Evolutionary conservation across 2,888 invertebrate species (phyloP).

Genomic region (Caenorhabditis plicata): DNA sequence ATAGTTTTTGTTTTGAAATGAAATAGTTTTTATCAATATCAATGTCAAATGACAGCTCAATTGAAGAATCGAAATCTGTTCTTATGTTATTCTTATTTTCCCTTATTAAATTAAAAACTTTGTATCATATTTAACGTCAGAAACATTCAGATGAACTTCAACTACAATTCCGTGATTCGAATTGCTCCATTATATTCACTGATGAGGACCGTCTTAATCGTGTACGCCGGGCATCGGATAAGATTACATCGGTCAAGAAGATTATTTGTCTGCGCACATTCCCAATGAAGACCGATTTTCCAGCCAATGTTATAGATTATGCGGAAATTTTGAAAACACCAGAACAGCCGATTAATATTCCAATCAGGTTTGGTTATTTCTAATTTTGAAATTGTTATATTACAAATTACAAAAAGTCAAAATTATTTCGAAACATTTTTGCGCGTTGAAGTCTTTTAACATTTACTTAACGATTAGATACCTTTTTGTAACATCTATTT

Average conservation of each 20-base stretch:
- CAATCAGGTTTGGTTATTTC: conserved; percentile 8
- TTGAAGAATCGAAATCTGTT: too few species aligned
- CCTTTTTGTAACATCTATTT: too few species aligned
- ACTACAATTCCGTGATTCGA: conserved; percentile 41
- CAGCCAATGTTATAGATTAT: conserved; percentile 26
- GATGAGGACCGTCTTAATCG: conserved; percentile 35
- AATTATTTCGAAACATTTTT: too few species aligned
- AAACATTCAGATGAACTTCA: conserved; percentile 45
- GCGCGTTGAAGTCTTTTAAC: too few species aligned
- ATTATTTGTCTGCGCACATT: conserved; percentile 32
- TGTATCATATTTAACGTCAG: too few species aligned
- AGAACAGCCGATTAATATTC: conserved; percentile 15
- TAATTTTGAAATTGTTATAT: neutral
- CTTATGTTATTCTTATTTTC: too few species aligned
- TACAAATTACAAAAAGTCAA: too few species aligned
- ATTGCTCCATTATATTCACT: conserved; percentile 38
- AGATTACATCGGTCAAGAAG: conserved; percentile 25
- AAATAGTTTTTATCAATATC: too few species aligned
- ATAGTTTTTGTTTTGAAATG: too few species aligned
- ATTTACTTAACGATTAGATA: too few species aligned
- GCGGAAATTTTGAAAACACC: conserved; percentile 20
- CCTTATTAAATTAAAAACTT: neutral
- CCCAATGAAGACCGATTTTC: conserved; percentile 25
- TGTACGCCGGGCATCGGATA: conserved; percentile 31
- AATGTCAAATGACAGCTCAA: too few species aligned